Evolutionary conservation across 37 sponge, comb jelly and placozoan species (phyloP), one percentile per base, ranked within the genome.

Genomic region (Corticium candelabrum): DNA sequence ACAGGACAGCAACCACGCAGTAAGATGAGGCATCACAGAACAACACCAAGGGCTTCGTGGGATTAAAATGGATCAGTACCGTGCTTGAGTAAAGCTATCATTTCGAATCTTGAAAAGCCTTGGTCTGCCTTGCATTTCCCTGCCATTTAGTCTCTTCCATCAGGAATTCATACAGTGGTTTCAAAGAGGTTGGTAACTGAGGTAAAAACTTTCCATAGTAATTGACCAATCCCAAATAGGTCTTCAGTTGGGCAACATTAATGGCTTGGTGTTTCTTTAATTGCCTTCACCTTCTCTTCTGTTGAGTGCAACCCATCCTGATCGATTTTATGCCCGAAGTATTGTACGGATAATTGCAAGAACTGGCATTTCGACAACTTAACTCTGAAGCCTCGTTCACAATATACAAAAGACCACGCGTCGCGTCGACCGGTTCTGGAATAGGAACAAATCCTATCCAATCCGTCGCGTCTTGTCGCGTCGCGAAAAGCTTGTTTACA

Each of bases 61-160:
- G 4, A 35, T 86, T 76, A 39, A 37, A 86, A 39, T 86, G 82
- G 21, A 72, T 41, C 1, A 82, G 56, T 1, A 86, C 37, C 35
- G 27, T 35, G 3, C 69, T 34, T 0, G 76, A 62, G 38, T 56
- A 69, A 0, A 82, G 80, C 34, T 50, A 4, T 0, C 79, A 40
- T 37, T 87, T 87, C 31, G 83, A 79, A 31, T 43, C n/a, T 31
- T 82, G 36, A 31, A 86, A 87, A 2, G 87, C 83, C 39, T 74
- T 0, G 3, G 11, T 40, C 40, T 86, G 87, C 32, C 74, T 41
- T 37, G 0, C 3, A 3, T 29, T 5, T 34, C 82, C 41, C 41
- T 86, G 82, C 39, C 77, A 86, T 40, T 78, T 82, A 2, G 82
- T 68, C 3, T 78, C 82, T 40, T 75, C 79, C 31, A 79, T 78